Evolutionary conservation across 30 jellyfish, hydroid and myxozoan species (phyloP), one percentile per base, ranked within the genome.

Genomic region (Aurelia sp.): DNA sequence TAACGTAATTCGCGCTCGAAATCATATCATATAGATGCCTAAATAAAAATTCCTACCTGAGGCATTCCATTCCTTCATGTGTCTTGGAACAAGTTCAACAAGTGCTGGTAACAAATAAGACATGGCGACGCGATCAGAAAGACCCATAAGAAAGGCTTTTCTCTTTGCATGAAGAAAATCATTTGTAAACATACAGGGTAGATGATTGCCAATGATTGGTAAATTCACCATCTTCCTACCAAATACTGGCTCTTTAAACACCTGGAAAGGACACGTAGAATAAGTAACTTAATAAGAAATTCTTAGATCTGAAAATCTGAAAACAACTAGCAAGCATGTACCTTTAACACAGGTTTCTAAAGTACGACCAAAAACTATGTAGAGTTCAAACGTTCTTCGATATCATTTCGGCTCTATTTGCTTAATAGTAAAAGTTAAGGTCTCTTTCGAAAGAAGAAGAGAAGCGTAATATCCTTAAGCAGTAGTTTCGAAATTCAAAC

Each of bases 181-280:
- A n/a, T 72, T 72, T 48, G 83, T 72, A 72, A 72, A 72, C 17
- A 40, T 40, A 23, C 71, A 72, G 19, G 83, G 83, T 40, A 72
- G 47, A 21, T 72, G 61, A 17, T 72, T 72, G 44, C 83, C 83
- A 17, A 50, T 40, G 69, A 44, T 35, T 13, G 63, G 16, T 66
- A 72, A 50, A 72, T 72, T 72, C 37, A 72, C 51, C n/a, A 15
- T 47, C 61, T 44, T 50, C 4, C 57, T 4, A 3, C 71, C 67
- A 22, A 72, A 15, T 16, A 72, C 18, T 33, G 71, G 83, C 44
- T 72, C 83, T 48, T 72, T 72, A 35, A 33, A 23, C 6, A 72
- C 83, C 83, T 72, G 33, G 44, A 72, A 48, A 19, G 21, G 22
- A 64, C 21, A 21, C 0, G 12, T 64, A 64, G 8, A 21, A 64